These are phyloP conservation scores for Piaya cayana DNA, from an alignment of 2,113 vertebrate species.

Conservation along the genomic window DNA sequence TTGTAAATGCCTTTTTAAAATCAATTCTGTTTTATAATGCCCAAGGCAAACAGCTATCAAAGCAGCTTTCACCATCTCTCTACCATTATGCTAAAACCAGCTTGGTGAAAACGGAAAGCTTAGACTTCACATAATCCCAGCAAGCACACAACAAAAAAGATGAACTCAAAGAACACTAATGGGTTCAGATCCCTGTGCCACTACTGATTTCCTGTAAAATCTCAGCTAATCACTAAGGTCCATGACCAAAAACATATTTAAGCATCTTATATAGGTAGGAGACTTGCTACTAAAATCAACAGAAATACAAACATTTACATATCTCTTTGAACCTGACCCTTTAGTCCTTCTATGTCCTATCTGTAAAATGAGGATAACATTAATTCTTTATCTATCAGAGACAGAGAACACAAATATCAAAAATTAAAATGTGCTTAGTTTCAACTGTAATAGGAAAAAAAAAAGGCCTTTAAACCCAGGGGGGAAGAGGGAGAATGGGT, in stretches of 20 bases:
- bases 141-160: constrained; percentile 31
- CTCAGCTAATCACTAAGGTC: constrained; percentile 40
- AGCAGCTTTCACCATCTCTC: constrained; percentile 21
- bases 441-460: background rate
- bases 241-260: constrained; percentile 33
- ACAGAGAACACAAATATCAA: background rate
- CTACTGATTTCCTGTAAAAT: constrained; percentile 45
- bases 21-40: constrained; percentile 39
- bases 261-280: constrained; percentile 25
- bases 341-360: background rate
- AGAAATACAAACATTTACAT: constrained; percentile 39
- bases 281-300: background rate
- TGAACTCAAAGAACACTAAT: constrained; percentile 32
- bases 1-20: constrained; percentile 53
- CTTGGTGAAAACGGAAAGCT: constrained; percentile 42
- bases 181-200: background rate
- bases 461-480: background rate
- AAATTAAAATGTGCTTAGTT: constrained; percentile 1
- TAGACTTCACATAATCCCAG: constrained; percentile 35
- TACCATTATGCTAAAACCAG: constrained; percentile 46
- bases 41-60: constrained; percentile 48
- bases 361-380: constrained; percentile 23
- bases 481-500: too few relatives aligned
- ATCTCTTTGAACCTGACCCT: constrained; percentile 17
- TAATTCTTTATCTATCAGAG: background rate